phyloP scores from a whole-genome alignment of 2,888 invertebrate species.

The Cephus pygmeus region DNA sequence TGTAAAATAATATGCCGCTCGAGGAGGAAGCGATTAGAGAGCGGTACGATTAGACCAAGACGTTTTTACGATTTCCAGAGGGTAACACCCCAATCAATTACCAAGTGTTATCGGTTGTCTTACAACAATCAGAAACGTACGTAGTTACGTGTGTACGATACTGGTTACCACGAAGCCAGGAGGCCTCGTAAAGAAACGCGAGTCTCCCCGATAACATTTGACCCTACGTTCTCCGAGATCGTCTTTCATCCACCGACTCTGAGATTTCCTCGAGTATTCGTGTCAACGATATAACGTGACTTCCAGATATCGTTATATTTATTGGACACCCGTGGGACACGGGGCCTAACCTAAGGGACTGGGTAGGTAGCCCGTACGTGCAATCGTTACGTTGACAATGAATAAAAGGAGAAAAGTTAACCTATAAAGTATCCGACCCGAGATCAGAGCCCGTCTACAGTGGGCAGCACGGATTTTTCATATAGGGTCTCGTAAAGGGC shows the following conservation, averaged over 20 bases:
- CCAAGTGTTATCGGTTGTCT: not conserved
- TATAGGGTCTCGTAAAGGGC: not conserved
- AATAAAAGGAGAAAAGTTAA: not conserved
- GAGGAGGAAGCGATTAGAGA: not conserved
- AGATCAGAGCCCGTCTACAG: not conserved
- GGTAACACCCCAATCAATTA: not conserved
- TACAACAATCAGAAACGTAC: not conserved
- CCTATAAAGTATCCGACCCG: not conserved
- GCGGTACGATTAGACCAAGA: not conserved
- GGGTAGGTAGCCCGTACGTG: not conserved
- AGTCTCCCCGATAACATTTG: not conserved
- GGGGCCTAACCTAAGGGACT: not conserved
- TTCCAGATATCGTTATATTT: not conserved
- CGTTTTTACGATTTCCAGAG: not conserved
- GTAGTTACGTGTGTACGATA: not conserved
- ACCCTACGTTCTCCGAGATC: not conserved
- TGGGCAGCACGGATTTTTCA: not conserved
- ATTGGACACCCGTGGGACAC: not conserved
- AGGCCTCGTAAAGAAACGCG: not conserved
- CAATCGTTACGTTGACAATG: not conserved
- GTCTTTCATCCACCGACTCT: not conserved
- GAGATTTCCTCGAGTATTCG: not conserved
- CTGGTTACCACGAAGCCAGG: not conserved
- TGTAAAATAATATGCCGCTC: not conserved
- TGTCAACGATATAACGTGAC: not conserved